phyloP scores from a whole-genome alignment of 2,797 vertebrate genomes.

The Pipistrellus kuhlii region DNA sequence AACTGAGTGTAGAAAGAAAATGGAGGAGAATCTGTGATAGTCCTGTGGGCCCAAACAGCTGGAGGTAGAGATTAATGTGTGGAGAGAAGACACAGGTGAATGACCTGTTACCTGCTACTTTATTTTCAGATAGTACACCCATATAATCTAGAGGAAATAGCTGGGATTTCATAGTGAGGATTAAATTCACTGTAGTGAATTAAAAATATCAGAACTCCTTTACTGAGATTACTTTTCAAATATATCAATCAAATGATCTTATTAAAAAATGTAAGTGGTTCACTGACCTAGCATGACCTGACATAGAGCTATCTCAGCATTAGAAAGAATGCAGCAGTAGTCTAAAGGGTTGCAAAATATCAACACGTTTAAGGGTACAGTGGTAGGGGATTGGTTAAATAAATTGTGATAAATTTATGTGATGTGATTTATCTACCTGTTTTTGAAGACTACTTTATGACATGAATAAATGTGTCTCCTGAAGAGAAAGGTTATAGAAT shows the following conservation, averaged over 20 bases:
- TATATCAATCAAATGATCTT: background rate
- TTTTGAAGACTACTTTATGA: conserved; percentile 30
- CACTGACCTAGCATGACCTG: background rate
- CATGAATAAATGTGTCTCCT: background rate
- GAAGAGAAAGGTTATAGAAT: background rate
- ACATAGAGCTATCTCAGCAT: background rate
- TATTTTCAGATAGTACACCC: background rate
- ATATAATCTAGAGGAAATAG: background rate
- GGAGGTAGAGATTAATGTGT: background rate
- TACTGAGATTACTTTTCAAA: background rate
- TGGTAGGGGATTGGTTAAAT: background rate
- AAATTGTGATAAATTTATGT: background rate
- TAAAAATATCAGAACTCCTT: background rate
- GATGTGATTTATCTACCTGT: background rate
- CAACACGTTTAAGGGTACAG: background rate
- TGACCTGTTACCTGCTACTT: background rate
- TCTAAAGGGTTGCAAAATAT: background rate
- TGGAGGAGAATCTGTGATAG: too few species aligned
- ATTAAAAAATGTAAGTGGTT: background rate
- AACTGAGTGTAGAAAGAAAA: background rate
- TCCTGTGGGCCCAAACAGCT: background rate
- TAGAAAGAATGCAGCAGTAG: background rate
- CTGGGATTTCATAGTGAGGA: background rate
- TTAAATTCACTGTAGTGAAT: background rate
- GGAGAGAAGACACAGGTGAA: background rate